Base-by-base conservation (phyloP, 2,888 invertebrate genomes). In the Hypena proboscidalis region DNA sequence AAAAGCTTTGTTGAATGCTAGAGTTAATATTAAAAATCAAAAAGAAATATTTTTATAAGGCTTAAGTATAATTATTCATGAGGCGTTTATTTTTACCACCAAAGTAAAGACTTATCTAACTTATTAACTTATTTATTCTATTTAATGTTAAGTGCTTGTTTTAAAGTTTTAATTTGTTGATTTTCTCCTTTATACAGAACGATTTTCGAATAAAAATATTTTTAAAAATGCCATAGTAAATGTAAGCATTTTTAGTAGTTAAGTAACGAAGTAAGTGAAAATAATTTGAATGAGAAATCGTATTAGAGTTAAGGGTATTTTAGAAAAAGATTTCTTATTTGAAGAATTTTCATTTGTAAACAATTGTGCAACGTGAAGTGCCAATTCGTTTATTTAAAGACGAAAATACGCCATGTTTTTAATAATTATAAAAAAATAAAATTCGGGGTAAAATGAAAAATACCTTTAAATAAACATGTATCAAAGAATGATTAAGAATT, bases 231-330 rank as follows among this genome's bases (percentile, higher is more conserved):
- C 90, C 90, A 90, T 90, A 90, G 80, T 90, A 90, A 80, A 62
- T 83, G 49, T 90, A 89, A 89, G 89, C 77, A 77, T 77, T 74
- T 67, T 67, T 85, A 85, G 81, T 47, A 67, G 43, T 63, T 81
- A 83, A 77, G 70, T 35, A 10, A 17, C 7, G 4, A 35, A 33
- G 29, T 35, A 39, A 37, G 56, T 81, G 90, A 90, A 84, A 83
- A 79, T 82, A 60, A 83, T 86, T 90, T 89, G 89, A 90, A 88
- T 84, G 70, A 77, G 90, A 90, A 89, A 90, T 90, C 85, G 45
- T 51, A 46, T 39, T 74, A 73, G 52, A 61, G 54, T 65, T 61
- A 57, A 31, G 56, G 17, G 65, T 57, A 62, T 68, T 57, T 58
- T 47, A 40, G 33, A 42, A 54, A 55, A 34, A 45, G 84, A 90